A percentile compares a stretch with the other conserved stretches of the same genome.
phyloP scores from a whole-genome alignment of 35 echinoderm and acorn worm species.

The Lytechinus pictus region DNA sequence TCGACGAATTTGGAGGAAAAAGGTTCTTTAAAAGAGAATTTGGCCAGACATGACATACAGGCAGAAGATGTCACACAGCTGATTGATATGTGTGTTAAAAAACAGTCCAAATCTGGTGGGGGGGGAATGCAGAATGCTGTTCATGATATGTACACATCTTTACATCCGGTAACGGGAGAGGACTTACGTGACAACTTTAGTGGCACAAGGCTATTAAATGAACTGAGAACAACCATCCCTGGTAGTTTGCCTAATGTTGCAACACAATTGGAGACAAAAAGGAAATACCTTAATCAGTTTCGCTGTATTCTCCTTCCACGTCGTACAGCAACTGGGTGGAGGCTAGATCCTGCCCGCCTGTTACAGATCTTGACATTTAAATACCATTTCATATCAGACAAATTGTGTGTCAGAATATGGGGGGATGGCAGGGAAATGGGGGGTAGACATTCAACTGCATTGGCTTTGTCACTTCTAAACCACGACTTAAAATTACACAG shows the following conservation, averaged over 20 bases:
- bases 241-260: conserved; percentile 17
- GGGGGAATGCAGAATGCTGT: no score
- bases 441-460: conserved; percentile 54
- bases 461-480: conserved; percentile 55
- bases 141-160: no score
- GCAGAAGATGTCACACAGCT: no score
- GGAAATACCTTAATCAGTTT: conserved; percentile 50
- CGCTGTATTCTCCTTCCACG: conserved; percentile 30
- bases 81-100: no score
- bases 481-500: conserved; percentile 47
- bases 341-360: conserved; percentile 42
- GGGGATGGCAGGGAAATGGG: conserved; percentile 80
- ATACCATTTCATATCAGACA: conserved; percentile 39
- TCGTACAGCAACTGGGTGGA: conserved; percentile 52
- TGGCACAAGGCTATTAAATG: conserved; percentile 46
- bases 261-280: background rate
- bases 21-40: no score
- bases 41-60: no score
- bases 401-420: conserved; percentile 44
- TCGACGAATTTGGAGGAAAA: no score
- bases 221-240: conserved; percentile 47
- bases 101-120: no score
- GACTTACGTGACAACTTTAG: conserved; percentile 57
- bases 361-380: conserved; percentile 43
- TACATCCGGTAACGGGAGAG: background rate